Evolutionary conservation across 2,888 invertebrate genomes (phyloP).

Genomic region (Eupithecia dodoneata): DNA sequence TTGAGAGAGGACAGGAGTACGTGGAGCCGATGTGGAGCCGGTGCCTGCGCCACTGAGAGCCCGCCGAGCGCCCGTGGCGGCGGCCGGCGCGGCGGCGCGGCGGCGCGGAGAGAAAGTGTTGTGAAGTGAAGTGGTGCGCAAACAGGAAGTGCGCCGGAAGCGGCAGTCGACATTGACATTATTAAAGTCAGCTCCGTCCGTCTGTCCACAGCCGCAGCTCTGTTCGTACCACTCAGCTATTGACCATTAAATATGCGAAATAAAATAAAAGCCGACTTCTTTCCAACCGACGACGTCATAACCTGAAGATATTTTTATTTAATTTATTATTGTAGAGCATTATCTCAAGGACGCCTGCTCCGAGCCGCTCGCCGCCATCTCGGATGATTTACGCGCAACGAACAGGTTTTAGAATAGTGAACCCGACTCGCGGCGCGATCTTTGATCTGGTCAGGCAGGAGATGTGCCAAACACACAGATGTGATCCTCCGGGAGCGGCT

Average conservation of each 20-base stretch:
- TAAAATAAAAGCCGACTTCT: neutral
- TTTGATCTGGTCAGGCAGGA: neutral
- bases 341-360: neutral
- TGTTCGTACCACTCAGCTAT: neutral
- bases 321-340: conserved; percentile 12
- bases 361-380: neutral
- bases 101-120: neutral
- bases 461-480: neutral
- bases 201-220: neutral
- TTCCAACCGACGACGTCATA: conserved; percentile 2
- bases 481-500: neutral
- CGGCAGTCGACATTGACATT: neutral
- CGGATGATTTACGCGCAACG: neutral
- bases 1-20: neutral
- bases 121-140: neutral
- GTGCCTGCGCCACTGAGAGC: too few relatives aligned
- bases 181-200: neutral
- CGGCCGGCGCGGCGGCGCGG: too few relatives aligned
- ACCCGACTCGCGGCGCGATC: neutral
- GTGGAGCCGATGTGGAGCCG: too few relatives aligned
- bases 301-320: conserved; percentile 9
- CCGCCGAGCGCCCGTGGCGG: too few relatives aligned
- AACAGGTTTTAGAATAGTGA: neutral
- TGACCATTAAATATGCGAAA: neutral
- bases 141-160: conserved; percentile 8